Evolutionary conservation across 1,140 invertebrate species (phyloP).

Genomic region (Glossosoma conforme): DNA sequence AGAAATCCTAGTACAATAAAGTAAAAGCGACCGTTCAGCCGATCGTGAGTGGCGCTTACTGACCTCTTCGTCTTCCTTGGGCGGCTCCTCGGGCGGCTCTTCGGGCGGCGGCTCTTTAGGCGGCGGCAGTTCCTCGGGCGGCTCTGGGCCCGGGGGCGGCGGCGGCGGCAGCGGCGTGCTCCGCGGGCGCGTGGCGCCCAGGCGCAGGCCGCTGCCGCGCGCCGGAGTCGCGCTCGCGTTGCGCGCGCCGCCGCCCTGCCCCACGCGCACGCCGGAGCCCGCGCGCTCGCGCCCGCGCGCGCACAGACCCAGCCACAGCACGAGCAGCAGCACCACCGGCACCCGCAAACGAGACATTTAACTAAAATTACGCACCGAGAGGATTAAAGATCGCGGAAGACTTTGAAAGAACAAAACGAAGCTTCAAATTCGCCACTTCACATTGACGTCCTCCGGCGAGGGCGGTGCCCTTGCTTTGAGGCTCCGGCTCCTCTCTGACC

Average conservation of each 20-base stretch:
- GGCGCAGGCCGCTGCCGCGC: constrained; percentile 9
- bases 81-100: not conserved
- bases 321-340: not conserved
- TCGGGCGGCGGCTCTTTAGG: constrained; percentile 31
- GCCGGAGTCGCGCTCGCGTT: constrained; percentile 34
- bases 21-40: too few relatives aligned
- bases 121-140: constrained; percentile 35
- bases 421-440: too few relatives aligned
- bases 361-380: too few relatives aligned
- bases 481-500: too few relatives aligned
- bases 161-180: constrained; percentile 35
- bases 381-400: too few relatives aligned
- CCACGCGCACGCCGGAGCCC: constrained; percentile 14
- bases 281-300: constrained; percentile 2
- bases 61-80: not conserved
- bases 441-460: too few relatives aligned
- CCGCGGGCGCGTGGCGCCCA: constrained; percentile 27
- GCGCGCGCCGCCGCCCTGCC: constrained; percentile 31
- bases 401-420: too few relatives aligned
- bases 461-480: too few relatives aligned
- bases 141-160: constrained; percentile 21
- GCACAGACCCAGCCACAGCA: not conserved
- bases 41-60: too few relatives aligned
- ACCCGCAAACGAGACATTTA: not conserved
- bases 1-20: too few relatives aligned